Percentiles rank a stretch among this genome's conserved stretches.
These are phyloP conservation scores for Conopomorpha cramerella DNA, from an alignment of 1,140 invertebrate species.

Conservation along the genomic window DNA sequence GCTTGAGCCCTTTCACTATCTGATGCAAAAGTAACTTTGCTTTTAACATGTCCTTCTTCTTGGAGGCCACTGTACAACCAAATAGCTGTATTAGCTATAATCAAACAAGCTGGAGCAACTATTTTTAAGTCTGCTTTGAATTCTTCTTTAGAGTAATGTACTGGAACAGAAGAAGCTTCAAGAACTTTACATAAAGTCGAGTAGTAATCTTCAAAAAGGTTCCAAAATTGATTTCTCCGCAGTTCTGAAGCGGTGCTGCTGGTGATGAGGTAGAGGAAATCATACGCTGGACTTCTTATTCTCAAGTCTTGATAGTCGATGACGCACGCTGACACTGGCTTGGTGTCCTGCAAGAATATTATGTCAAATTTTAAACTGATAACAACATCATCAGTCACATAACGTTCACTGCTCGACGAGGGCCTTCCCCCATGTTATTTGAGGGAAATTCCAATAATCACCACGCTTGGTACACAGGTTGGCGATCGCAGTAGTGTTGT, in stretches of 20 bases:
- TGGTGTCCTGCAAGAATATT: conserved; percentile 21
- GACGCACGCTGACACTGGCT: conserved; percentile 24
- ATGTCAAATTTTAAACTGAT: conserved; percentile 4
- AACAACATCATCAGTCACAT: too few species aligned
- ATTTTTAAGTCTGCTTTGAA: conserved; percentile 28
- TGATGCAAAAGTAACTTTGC: conserved; percentile 22
- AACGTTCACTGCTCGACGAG: too few species aligned
- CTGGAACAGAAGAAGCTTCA: conserved; percentile 13
- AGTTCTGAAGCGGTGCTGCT: conserved; percentile 22
- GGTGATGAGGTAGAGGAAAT: conserved; percentile 31
- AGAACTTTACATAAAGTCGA: conserved; percentile 17
- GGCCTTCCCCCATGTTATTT: too few species aligned
- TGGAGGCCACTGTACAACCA: conserved; percentile 39
- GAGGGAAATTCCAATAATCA: too few species aligned
- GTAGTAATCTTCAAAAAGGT: conserved; percentile 32
- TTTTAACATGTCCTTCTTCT: conserved; percentile 41
- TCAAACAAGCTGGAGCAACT: conserved; percentile 31
- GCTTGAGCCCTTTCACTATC: conserved; percentile 20
- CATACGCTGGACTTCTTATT: conserved; percentile 30
- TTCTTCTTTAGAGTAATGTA: conserved; percentile 17
- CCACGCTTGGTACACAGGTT: too few species aligned
- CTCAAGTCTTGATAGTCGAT: conserved; percentile 44
- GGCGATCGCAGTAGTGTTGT: too few species aligned
- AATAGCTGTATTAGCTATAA: conserved; percentile 36
- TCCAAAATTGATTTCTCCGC: conserved; percentile 16